A percentile compares a stretch with the other conserved stretches of the same genome.
phyloP scores from a whole-genome alignment of 2,113 vertebrate species.

The Mirza zaza region DNA sequence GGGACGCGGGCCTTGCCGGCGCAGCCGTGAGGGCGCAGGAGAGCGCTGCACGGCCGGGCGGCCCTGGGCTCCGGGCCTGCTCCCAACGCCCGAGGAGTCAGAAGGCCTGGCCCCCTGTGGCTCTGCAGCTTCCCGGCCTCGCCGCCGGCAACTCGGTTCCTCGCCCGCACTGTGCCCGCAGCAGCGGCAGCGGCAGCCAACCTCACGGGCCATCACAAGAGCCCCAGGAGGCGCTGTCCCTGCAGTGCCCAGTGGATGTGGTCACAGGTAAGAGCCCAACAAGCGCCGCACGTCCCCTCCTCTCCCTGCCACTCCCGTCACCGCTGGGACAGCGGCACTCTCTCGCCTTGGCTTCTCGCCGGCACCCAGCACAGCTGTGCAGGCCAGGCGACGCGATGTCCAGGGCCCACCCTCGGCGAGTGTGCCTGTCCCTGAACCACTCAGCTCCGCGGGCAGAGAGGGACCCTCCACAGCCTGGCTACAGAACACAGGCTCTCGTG shows the following conservation, averaged over 20 bases:
- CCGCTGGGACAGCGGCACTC: rapidly evolving
- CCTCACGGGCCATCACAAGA: rapidly evolving
- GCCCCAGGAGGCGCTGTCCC: not conserved
- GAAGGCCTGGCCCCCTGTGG: not conserved
- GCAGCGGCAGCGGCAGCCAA: not conserved
- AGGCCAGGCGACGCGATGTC: not conserved
- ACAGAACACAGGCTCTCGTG: not conserved
- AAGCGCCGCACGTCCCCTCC: not conserved
- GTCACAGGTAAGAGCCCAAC: too few species aligned
- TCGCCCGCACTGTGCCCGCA: not conserved
- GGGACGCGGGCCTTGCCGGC: not conserved
- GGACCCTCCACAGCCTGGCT: not conserved
- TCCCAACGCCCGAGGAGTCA: too few species aligned
- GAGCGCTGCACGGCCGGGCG: not conserved
- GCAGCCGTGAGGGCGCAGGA: not conserved
- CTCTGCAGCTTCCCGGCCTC: not conserved
- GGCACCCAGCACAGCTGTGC: too few species aligned
- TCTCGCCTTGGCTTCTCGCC: rapidly evolving
- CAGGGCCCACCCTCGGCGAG: rapidly evolving
- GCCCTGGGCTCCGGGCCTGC: not conserved
- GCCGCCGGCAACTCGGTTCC: not conserved
- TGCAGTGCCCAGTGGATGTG: rapidly evolving
- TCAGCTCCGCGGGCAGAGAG: too few species aligned
- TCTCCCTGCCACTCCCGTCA: not conserved
- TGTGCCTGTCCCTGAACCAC: not conserved